These are phyloP conservation scores for Hydrozoanthus tunicans DNA, from an alignment of 64 coral and sea anemone genomes.

Conservation along the genomic window DNA sequence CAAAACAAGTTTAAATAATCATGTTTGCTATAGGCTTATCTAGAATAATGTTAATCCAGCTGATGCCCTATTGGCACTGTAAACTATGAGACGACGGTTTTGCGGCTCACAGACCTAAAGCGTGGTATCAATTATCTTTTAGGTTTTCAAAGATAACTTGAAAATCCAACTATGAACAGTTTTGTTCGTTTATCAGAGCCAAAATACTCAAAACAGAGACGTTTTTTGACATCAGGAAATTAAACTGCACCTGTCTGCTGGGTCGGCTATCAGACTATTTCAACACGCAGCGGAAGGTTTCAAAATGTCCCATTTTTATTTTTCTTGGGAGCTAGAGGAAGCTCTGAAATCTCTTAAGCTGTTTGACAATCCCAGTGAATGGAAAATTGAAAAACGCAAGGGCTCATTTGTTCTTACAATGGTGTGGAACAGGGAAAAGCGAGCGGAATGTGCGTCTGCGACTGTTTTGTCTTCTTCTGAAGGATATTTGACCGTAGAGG, in stretches of 20 bases:
- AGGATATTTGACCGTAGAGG: background rate
- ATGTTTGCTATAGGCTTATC: background rate
- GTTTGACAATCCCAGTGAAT: constrained; percentile 3
- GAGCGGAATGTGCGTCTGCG: background rate
- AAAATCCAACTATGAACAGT: background rate
- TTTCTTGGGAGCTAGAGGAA: constrained; percentile 12
- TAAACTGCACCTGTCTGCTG: background rate
- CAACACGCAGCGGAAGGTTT: background rate
- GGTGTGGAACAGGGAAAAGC: constrained; percentile 18
- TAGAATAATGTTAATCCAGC: background rate
- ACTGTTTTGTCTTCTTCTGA: background rate
- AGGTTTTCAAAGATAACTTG: background rate
- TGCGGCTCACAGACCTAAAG: background rate
- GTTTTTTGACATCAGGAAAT: background rate
- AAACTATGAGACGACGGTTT: background rate
- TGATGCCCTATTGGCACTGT: too few relatives aligned
- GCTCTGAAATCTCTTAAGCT: constrained; percentile 36
- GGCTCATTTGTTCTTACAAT: constrained; percentile 42
- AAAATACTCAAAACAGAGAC: background rate
- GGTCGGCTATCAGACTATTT: background rate
- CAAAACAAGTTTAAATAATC: constrained; percentile 6
- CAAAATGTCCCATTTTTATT: constrained; percentile 2
- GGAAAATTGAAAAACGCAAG: constrained; percentile 7
- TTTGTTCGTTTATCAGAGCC: background rate
- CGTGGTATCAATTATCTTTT: background rate